Percentiles rank a stretch among this genome's conserved stretches.
Evolutionary conservation across 1,140 invertebrate genomes (phyloP).

Genomic region (Nomia melanderi): DNA sequence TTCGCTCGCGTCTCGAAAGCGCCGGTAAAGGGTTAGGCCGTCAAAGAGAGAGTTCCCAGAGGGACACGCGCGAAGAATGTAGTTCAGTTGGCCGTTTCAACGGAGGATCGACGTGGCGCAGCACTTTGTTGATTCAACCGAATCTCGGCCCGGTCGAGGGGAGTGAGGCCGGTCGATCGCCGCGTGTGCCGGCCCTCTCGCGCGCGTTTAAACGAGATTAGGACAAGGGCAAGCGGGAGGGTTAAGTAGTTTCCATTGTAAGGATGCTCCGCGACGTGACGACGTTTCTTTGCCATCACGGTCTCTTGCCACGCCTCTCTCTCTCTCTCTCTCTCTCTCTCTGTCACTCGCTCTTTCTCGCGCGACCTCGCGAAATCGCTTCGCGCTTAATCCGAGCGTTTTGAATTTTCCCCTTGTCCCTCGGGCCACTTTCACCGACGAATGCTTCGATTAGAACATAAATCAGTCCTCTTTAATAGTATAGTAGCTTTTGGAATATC

Average conservation of each 20-base stretch:
- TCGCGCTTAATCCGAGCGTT: slow-evolving; percentile 9
- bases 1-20: too few relatives aligned
- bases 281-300: slow-evolving; percentile 44
- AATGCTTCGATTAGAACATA: too few relatives aligned
- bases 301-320: slow-evolving; percentile 6
- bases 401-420: neutral
- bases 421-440: too few relatives aligned
- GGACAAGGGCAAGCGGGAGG: slow-evolving; percentile 61
- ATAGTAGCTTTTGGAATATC: too few relatives aligned
- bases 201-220: slow-evolving; percentile 58
- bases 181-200: slow-evolving; percentile 27
- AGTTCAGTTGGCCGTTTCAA: neutral
- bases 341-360: neutral
- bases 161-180: slow-evolving; percentile 30
- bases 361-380: slow-evolving; percentile 4
- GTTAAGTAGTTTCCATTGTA: slow-evolving; percentile 63
- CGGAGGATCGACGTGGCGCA: neutral
- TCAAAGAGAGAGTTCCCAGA: too few relatives aligned
- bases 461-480: too few relatives aligned
- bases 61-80: neutral
- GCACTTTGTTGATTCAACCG: slow-evolving; percentile 49
- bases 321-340: neutral
- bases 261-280: slow-evolving; percentile 56
- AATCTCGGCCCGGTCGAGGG: slow-evolving; percentile 30
- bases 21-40: too few relatives aligned